Percentiles rank a stretch among this genome's conserved stretches.
Conservation (phyloP, 2,113 vertebrate species). For the Mohoua ochrocephala region DNA sequence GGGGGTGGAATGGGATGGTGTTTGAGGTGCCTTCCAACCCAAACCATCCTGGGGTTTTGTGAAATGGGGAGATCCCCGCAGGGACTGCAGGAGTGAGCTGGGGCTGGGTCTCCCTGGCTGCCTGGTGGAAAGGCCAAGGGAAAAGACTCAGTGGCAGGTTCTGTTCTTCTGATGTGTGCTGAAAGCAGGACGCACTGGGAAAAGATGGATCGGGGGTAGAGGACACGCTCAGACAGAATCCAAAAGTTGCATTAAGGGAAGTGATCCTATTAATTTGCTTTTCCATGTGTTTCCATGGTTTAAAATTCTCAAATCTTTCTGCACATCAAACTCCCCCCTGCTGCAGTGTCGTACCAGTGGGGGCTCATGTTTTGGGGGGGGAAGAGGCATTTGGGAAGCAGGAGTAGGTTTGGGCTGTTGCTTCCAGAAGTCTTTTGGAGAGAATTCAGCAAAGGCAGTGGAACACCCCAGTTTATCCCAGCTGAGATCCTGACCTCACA, state of each 20-base stretch:
- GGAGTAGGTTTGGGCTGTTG: background rate
- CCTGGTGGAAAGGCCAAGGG: background rate
- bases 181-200: background rate
- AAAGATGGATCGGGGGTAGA: background rate
- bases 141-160: background rate
- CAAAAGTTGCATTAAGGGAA: background rate
- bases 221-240: fast-evolving
- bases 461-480: background rate
- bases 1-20: fast-evolving
- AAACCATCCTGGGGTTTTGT: background rate
- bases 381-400: background rate
- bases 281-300: background rate
- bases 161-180: background rate
- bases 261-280: background rate
- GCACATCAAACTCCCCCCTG: too few species aligned
- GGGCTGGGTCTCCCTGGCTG: background rate
- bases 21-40: background rate
- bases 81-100: background rate
- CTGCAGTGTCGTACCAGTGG: fast-evolving
- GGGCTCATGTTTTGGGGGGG: too few species aligned
- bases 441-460: background rate
- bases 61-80: background rate
- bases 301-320: background rate
- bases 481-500: background rate
- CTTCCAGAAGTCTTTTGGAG: background rate